phyloP scores from a whole-genome alignment of 2,888 invertebrate genomes.

The Coleophora flavipennella region DNA sequence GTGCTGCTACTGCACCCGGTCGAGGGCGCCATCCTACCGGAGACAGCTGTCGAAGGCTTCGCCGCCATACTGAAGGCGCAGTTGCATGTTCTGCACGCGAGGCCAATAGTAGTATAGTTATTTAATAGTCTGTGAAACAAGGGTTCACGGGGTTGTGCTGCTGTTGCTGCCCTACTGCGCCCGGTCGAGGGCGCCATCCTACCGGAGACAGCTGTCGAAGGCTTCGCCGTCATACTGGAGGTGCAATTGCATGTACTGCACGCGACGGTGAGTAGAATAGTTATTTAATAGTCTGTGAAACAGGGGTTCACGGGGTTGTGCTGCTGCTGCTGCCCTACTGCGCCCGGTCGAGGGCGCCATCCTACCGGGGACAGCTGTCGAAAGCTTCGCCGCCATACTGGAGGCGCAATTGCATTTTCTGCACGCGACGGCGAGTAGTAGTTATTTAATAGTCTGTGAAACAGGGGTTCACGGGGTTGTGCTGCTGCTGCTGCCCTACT shows the following conservation, averaged over 20 bases:
- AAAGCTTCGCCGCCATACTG: conserved; percentile 80
- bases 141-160: no score
- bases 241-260: conserved; percentile 88
- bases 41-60: conserved; percentile 75
- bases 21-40: conserved; percentile 71
- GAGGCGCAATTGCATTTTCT: conserved; percentile 90
- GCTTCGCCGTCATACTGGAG: conserved; percentile 82
- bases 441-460: no score
- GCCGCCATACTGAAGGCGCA: conserved; percentile 84
- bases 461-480: no score
- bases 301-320: no score
- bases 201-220: conserved; percentile 66
- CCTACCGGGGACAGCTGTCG: conserved; percentile 60
- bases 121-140: no score
- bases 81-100: conserved; percentile 85
- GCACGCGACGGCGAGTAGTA: conserved; percentile 61
- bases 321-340: no score
- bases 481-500: no score
- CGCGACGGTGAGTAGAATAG: conserved; percentile 50
- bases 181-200: conserved; percentile 80
- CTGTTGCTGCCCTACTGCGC: conserved; percentile 85
- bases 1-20: no score
- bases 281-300: no score
- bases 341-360: conserved; percentile 68
- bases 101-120: no score